A percentile compares a stretch with the other conserved stretches of the same genome.
Evolutionary conservation across 2,113 vertebrate genomes (phyloP).

Genomic region (Mesembrinibis cayennensis): DNA sequence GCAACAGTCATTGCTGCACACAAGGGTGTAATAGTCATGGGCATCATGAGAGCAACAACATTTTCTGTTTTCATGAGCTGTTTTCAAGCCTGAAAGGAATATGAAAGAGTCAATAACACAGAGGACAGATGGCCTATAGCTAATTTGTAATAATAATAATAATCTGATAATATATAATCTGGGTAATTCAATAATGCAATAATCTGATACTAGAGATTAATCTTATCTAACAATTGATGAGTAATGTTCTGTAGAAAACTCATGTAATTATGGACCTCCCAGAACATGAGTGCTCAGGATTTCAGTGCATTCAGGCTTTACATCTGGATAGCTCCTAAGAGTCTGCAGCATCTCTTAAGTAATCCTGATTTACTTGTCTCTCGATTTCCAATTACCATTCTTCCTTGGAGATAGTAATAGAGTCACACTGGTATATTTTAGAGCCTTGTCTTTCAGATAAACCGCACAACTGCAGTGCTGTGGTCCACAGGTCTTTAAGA

Average conservation of each 20-base stretch:
- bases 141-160: neutral
- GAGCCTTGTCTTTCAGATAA: neutral
- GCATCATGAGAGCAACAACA: neutral
- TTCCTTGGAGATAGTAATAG: neutral
- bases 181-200: neutral
- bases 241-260: neutral
- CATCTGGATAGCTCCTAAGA: neutral
- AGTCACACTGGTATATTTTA: neutral
- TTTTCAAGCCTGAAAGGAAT: neutral
- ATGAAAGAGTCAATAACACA: neutral
- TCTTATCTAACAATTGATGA: neutral
- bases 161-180: neutral
- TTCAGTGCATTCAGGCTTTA: neutral
- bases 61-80: neutral
- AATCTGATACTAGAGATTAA: neutral
- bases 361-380: neutral
- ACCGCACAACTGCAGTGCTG: neutral
- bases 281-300: neutral
- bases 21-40: neutral
- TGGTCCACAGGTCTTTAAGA: neutral
- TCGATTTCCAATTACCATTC: neutral
- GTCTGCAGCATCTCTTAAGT: neutral
- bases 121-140: neutral
- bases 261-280: neutral
- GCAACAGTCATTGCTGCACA: neutral